These are phyloP conservation scores for Simalia tracyae DNA, from an alignment of 2,797 vertebrate genomes.

Conservation along the genomic window DNA sequence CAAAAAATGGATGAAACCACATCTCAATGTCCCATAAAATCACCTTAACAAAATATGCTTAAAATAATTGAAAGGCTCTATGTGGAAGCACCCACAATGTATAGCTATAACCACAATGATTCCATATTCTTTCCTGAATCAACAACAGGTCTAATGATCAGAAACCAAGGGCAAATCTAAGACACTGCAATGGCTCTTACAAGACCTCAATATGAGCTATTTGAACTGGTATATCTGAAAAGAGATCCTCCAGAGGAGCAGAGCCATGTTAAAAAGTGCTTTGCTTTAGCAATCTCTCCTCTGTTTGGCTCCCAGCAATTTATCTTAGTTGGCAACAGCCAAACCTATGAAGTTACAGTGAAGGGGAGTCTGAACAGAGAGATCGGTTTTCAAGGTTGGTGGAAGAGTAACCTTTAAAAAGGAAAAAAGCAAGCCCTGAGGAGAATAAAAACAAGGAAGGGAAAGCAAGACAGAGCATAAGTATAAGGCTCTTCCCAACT, in stretches of 20 bases:
- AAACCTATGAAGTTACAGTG: neutral
- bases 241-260: neutral
- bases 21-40: neutral
- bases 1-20: too few species aligned
- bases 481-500: neutral
- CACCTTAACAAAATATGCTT: neutral
- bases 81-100: neutral
- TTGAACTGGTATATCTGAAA: neutral
- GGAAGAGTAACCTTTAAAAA: neutral
- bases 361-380: neutral
- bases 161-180: neutral
- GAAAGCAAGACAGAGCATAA: neutral
- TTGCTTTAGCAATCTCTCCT: neutral
- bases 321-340: neutral
- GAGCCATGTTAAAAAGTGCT: neutral
- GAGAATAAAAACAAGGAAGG: neutral
- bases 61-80: neutral
- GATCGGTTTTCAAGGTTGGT: neutral
- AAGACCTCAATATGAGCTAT: neutral
- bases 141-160: neutral
- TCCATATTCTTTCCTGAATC: neutral
- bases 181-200: neutral
- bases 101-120: neutral
- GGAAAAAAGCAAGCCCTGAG: neutral
- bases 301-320: neutral